These are phyloP conservation scores for Galbula dea DNA, from an alignment of 2,113 vertebrate species.

Conservation along the genomic window DNA sequence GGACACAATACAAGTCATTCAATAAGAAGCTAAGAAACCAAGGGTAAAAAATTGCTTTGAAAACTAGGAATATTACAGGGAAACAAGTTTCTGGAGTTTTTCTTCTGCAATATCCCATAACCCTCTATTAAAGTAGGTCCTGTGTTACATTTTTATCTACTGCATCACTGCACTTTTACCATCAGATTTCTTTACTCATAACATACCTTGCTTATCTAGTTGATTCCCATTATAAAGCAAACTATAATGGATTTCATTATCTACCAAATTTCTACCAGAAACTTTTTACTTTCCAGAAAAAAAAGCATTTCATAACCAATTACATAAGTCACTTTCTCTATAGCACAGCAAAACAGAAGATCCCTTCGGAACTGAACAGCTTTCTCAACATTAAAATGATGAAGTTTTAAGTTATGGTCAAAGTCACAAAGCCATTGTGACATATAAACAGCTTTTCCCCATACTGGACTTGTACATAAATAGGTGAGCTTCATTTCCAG, in stretches of 20 bases:
- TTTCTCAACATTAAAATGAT: background rate
- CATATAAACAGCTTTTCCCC: background rate
- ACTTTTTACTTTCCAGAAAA: background rate
- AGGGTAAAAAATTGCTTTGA: background rate
- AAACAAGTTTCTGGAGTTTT: conserved; percentile 33
- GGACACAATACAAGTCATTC: conserved; percentile 19
- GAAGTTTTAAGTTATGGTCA: background rate
- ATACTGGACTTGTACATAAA: background rate
- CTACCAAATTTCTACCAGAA: too few relatives aligned
- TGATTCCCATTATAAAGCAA: conserved; percentile 13
- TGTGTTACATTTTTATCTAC: background rate
- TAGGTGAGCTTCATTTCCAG: background rate
- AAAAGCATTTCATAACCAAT: background rate
- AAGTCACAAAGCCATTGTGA: background rate
- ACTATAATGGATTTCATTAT: conserved; percentile 5
- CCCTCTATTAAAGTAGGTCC: background rate
- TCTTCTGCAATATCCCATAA: background rate
- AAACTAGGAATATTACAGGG: conserved; percentile 33
- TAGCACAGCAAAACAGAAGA: background rate
- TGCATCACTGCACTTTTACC: background rate
- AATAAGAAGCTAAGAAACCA: background rate
- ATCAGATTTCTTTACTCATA: conserved; percentile 23
- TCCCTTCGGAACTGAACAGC: background rate
- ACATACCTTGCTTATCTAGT: background rate
- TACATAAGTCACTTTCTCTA: background rate